phyloP scores from a whole-genome alignment of 2,113 vertebrate species.

The Perca flavescens region DNA sequence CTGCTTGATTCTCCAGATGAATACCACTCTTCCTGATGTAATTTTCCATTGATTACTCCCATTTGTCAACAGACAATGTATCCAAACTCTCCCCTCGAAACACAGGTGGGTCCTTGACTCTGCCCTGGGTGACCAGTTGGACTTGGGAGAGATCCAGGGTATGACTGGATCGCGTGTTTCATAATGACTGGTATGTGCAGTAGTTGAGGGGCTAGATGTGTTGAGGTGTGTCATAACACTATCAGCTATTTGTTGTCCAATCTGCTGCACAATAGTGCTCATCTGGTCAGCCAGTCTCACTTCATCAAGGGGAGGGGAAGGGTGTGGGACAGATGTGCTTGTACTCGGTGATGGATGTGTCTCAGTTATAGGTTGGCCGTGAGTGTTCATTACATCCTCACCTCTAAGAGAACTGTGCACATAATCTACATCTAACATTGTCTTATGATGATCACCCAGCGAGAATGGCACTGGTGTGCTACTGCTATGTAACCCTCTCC shows the following conservation, averaged over 20 bases:
- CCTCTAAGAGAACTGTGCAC: too few species aligned
- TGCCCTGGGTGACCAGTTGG: constrained; percentile 5
- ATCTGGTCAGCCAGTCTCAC: not conserved
- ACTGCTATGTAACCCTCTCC: too few species aligned
- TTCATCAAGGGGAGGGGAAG: too few species aligned
- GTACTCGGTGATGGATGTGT: too few species aligned
- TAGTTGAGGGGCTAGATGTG: not conserved
- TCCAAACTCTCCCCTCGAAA: not conserved
- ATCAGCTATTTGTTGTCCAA: constrained; percentile 28
- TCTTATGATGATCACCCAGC: too few species aligned
- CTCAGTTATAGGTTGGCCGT: too few species aligned
- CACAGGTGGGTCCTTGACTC: constrained; percentile 2
- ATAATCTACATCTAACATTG: too few species aligned
- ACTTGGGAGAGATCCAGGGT: constrained; percentile 17
- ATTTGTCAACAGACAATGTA: constrained; percentile 7
- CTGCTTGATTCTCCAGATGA: not conserved
- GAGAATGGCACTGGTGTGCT: too few species aligned
- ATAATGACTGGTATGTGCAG: not conserved
- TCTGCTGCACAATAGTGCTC: constrained; percentile 4
- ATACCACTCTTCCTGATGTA: constrained; percentile 14
- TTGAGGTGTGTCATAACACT: constrained; percentile 11
- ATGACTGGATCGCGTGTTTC: too few species aligned
- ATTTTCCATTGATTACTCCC: constrained; percentile 4
- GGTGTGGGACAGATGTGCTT: not conserved
- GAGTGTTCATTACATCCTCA: too few species aligned